Evolutionary conservation across 1,140 invertebrate genomes (phyloP).

Genomic region (Drosophila ambigua): DNA sequence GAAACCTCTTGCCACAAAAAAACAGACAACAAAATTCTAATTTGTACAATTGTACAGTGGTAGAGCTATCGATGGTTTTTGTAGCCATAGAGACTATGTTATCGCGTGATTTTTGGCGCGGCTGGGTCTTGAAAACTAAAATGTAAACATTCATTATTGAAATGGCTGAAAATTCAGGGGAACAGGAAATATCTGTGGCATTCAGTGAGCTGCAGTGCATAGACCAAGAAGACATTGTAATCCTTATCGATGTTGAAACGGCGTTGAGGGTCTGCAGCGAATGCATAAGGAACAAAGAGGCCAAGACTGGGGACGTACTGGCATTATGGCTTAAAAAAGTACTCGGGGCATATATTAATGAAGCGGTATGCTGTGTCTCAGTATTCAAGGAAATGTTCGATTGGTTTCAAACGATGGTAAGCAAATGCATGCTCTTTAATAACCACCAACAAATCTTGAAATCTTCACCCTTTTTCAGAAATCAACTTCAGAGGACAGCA

Average conservation of each 20-base stretch:
- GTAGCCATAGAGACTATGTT: too few species aligned
- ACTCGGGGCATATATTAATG: constrained; percentile 42
- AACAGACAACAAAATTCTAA: too few species aligned
- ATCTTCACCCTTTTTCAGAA: constrained; percentile 9
- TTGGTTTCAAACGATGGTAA: constrained; percentile 44
- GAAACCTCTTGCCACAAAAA: too few species aligned
- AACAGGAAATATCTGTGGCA: background rate
- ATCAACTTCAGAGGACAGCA: background rate
- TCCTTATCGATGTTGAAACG: constrained; percentile 30
- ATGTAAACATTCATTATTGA: background rate
- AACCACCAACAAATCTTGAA: background rate
- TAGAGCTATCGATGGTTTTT: too few species aligned
- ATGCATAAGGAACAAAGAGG: constrained; percentile 19
- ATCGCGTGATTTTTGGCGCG: constrained; percentile 15
- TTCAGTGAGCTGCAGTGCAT: constrained; percentile 40
- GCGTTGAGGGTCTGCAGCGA: constrained; percentile 44
- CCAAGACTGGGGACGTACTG: constrained; percentile 35
- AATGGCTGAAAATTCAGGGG: constrained; percentile 4
- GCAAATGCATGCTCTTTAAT: background rate
- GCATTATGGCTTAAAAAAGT: constrained; percentile 60
- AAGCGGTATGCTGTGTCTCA: constrained; percentile 19
- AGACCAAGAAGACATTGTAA: constrained; percentile 36
- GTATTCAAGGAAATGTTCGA: constrained; percentile 37
- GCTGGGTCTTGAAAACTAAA: constrained; percentile 11
- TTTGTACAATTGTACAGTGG: too few species aligned